Conservation (phyloP, 2,113 vertebrate genomes). For the Pteruthius melanotis region DNA sequence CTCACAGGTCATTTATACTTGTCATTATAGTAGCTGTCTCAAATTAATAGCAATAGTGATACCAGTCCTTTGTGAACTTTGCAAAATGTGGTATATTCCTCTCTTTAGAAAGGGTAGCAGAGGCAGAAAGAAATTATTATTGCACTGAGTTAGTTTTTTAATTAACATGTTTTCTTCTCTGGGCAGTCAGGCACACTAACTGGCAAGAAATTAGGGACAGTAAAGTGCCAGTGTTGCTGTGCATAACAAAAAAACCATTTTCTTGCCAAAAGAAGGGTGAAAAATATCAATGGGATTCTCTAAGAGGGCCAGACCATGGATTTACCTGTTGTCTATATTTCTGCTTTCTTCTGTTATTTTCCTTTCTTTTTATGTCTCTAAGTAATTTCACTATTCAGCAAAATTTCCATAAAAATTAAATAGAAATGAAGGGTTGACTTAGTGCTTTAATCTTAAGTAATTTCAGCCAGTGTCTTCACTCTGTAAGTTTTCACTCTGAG, state of each 20-base stretch:
- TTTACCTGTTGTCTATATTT: not conserved
- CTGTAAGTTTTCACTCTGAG: not conserved
- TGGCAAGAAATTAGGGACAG: not conserved
- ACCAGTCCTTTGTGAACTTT: not conserved
- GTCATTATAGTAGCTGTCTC: not conserved
- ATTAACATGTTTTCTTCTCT: not conserved
- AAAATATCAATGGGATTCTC: not conserved
- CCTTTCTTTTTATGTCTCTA: not conserved
- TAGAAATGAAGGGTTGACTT: not conserved
- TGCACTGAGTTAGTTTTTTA: not conserved
- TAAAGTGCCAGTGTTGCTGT: not conserved
- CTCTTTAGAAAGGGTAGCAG: not conserved
- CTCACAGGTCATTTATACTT: not conserved
- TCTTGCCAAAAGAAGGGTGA: not conserved
- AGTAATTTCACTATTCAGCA: not conserved
- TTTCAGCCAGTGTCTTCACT: not conserved
- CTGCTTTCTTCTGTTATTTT: not conserved
- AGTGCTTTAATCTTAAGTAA: not conserved
- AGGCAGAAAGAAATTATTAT: not conserved
- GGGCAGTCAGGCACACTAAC: not conserved
- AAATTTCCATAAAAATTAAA: not conserved
- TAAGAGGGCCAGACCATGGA: not conserved
- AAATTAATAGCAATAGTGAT: not conserved
- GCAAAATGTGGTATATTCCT: not conserved
- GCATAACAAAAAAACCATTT: not conserved